Conservation (phyloP, 1,140 invertebrate genomes). For the Drosophila athabasca region DNA sequence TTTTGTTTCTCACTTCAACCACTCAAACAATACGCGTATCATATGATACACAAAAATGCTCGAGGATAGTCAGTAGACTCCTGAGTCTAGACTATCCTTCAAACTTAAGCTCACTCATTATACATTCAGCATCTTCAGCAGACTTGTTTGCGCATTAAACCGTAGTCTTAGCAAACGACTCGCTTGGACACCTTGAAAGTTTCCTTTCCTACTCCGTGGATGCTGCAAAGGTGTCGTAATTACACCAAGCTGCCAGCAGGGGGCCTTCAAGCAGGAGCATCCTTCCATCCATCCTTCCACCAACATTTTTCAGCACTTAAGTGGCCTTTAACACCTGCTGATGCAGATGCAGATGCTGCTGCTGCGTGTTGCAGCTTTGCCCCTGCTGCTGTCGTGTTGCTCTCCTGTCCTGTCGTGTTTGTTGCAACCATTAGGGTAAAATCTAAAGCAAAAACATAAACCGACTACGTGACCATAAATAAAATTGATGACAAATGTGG, state of each 20-base stretch:
- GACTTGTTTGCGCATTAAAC: conserved; percentile 42
- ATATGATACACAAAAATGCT: conserved; percentile 1
- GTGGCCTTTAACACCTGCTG: conserved; percentile 78
- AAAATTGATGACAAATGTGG: conserved; percentile 78
- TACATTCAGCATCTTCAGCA: conserved; percentile 4
- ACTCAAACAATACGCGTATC: no score
- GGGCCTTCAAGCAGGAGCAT: conserved; percentile 6
- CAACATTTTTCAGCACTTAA: conserved; percentile 74
- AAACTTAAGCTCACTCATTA: conserved; percentile 30
- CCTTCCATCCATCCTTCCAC: conserved; percentile 11
- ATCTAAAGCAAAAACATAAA: conserved; percentile 61
- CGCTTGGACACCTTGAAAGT: conserved; percentile 31
- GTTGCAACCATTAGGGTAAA: conserved; percentile 48
- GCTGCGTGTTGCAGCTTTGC: conserved; percentile 39
- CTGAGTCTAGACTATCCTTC: conserved; percentile 50
- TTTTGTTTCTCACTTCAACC: no score
- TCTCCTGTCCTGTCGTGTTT: conserved; percentile 29
- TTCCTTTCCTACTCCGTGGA: conserved; percentile 18
- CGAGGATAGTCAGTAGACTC: conserved; percentile 2
- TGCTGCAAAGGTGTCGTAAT: conserved; percentile 46
- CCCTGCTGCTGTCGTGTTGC: conserved; percentile 30
- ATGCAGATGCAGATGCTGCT: conserved; percentile 17
- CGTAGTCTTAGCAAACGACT: conserved; percentile 33
- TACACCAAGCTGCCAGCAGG: conserved; percentile 44
- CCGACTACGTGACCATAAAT: conserved; percentile 75